Evolutionary conservation across 2,797 vertebrate genomes (phyloP).

Genomic region (Lepidocolaptes lacrymiger): DNA sequence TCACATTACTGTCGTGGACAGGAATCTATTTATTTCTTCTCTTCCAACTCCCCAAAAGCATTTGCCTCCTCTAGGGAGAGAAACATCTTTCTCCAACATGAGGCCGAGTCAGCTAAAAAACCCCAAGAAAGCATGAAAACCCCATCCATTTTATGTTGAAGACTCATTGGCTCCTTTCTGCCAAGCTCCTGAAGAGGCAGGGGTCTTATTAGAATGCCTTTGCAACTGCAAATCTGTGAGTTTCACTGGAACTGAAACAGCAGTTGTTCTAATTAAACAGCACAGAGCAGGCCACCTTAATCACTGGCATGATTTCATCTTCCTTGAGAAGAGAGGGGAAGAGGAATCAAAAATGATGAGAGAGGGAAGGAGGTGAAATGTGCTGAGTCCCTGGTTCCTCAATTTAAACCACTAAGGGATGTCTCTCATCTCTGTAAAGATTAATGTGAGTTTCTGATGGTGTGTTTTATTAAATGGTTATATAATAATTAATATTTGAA

Average conservation of each 20-base stretch:
- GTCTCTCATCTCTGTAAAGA: conserved; percentile 40
- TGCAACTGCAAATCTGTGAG: background rate
- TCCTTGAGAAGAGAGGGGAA: background rate
- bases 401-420: conserved; percentile 5
- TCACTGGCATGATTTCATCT: conserved; percentile 6
- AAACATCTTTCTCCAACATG: background rate
- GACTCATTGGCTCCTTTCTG: background rate
- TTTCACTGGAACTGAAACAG: conserved; percentile 9
- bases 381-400: background rate
- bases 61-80: background rate
- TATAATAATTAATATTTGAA: conserved; percentile 52
- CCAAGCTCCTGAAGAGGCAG: background rate
- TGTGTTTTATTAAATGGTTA: conserved; percentile 48
- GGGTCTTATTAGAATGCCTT: background rate
- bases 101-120: background rate
- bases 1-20: background rate
- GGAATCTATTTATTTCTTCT: background rate
- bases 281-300: conserved; percentile 20
- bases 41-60: accelerated
- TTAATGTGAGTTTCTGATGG: conserved; percentile 20
- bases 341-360: background rate
- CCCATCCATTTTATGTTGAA: background rate
- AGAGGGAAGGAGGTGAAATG: background rate
- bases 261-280: conserved; percentile 48
- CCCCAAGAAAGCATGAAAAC: background rate